phyloP scores from a whole-genome alignment of 2,888 invertebrate genomes.

The Stomorhina lunata region DNA sequence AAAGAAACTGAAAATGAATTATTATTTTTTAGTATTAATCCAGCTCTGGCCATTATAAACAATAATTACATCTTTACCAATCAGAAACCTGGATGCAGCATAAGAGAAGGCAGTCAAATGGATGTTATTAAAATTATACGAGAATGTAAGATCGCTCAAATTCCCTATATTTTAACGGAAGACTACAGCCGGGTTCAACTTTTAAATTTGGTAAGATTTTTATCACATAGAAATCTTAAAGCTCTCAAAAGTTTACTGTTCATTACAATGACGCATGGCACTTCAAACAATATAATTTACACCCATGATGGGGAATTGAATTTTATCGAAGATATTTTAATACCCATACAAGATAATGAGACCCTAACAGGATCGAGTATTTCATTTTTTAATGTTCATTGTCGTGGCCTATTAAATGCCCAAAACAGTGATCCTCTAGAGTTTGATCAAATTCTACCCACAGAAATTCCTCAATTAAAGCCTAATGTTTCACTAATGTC shows the following conservation, averaged over 20 bases:
- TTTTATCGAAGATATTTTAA: constrained; percentile 19
- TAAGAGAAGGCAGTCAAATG: constrained; percentile 26
- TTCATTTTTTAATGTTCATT: constrained; percentile 4
- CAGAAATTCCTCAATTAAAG: neutral
- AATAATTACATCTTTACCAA: constrained; percentile 29
- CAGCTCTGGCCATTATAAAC: constrained; percentile 39
- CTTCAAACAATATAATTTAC: neutral
- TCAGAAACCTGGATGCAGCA: neutral
- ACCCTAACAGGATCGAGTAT: neutral
- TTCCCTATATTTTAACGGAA: constrained; percentile 26
- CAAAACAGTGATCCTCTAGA: neutral
- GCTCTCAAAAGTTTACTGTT: constrained; percentile 11
- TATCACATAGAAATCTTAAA: neutral
- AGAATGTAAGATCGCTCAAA: constrained; percentile 11
- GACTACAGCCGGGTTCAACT: constrained; percentile 11
- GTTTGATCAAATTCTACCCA: constrained; percentile 11
- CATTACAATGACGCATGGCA: constrained; percentile 37
- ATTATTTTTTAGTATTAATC: constrained; percentile 45
- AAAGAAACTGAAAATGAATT: neutral
- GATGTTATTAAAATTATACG: constrained; percentile 21
- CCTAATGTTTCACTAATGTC: constrained; percentile 2
- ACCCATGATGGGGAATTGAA: constrained; percentile 31
- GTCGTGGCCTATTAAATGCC: constrained; percentile 24
- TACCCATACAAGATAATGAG: constrained; percentile 3
- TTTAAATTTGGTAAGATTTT: neutral